These are phyloP conservation scores for Campylomormyrus tamandua DNA, from an alignment of 2,113 vertebrate genomes.

Conservation along the genomic window DNA sequence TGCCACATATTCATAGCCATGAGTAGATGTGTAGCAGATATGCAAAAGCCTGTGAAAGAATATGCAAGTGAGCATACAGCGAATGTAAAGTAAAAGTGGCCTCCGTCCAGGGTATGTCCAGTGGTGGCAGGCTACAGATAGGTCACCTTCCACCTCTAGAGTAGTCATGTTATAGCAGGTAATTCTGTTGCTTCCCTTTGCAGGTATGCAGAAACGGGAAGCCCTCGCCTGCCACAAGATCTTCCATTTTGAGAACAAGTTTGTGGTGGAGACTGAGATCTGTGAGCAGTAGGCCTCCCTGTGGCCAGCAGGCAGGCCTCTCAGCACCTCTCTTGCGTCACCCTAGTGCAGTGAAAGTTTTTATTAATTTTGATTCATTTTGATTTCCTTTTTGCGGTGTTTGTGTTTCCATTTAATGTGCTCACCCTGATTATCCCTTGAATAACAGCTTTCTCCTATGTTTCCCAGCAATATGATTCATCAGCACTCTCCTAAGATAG, in stretches of 20 bases:
- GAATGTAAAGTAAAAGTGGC: background rate
- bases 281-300: conserved; percentile 63
- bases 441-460: background rate
- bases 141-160: background rate
- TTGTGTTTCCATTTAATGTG: conserved; percentile 21
- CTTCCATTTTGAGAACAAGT: conserved; percentile 79
- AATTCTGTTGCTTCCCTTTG: background rate
- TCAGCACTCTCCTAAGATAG: background rate
- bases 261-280: conserved; percentile 83
- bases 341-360: conserved; percentile 34
- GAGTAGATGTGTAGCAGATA: background rate
- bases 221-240: conserved; percentile 74
- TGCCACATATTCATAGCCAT: background rate
- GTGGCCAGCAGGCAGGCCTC: background rate
- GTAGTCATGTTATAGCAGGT: background rate
- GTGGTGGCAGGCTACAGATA: background rate
- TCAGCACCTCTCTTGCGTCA: conserved; percentile 22
- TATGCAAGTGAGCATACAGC: background rate
- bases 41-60: background rate
- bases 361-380: background rate
- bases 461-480: conserved; percentile 16
- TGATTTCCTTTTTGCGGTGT: conserved; percentile 22
- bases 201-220: conserved; percentile 92
- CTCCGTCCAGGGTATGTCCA: background rate
- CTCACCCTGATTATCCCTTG: background rate